Conservation (phyloP, 2,888 invertebrate species). For the Hyles lineata region DNA sequence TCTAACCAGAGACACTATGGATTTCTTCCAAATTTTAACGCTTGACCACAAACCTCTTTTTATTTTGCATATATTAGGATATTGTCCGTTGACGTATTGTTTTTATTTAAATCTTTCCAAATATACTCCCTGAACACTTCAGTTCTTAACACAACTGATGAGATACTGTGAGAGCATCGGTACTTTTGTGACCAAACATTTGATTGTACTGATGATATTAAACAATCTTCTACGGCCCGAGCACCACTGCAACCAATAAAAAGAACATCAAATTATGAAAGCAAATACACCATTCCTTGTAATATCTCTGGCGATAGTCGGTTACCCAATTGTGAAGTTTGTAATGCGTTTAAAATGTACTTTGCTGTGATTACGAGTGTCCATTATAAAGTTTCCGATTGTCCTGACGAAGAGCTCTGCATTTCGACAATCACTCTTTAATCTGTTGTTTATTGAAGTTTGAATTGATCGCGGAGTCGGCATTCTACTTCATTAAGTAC, state of each 20-base stretch:
- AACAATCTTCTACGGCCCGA: too few relatives aligned
- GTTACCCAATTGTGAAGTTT: conserved; percentile 62
- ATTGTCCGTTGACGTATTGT: too few relatives aligned
- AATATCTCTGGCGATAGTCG: conserved; percentile 47
- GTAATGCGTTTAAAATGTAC: conserved; percentile 68
- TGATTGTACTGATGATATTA: too few relatives aligned
- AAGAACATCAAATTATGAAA: background rate
- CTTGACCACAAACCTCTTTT: too few relatives aligned
- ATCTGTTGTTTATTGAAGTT: conserved; percentile 45
- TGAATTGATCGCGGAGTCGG: conserved; percentile 36
- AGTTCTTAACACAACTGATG: too few relatives aligned
- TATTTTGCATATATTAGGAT: too few relatives aligned
- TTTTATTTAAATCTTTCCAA: too few relatives aligned
- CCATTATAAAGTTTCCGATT: conserved; percentile 70
- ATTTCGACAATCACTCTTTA: conserved; percentile 51
- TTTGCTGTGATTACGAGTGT: conserved; percentile 67
- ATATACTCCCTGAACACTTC: too few relatives aligned
- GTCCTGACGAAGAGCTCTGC: conserved; percentile 57
- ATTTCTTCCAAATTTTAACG: too few relatives aligned
- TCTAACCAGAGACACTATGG: too few relatives aligned
- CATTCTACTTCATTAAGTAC: background rate
- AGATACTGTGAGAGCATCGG: too few relatives aligned
- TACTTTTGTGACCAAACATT: too few relatives aligned
- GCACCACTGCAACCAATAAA: background rate
- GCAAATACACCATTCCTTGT: conserved; percentile 2